phyloP scores from a whole-genome alignment of 2,888 invertebrate genomes.

The Tenthredo distinguenda region DNA sequence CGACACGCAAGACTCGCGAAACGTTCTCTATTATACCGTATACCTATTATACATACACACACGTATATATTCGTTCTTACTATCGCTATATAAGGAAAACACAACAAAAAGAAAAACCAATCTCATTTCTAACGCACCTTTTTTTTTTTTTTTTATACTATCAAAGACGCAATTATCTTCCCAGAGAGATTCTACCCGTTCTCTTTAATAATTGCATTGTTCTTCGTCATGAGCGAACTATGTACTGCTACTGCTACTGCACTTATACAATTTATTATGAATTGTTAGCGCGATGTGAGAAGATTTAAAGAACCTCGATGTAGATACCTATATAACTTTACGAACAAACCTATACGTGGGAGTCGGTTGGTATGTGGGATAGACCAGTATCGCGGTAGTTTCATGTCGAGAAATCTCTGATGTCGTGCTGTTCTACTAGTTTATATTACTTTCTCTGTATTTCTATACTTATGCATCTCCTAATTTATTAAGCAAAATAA shows the following conservation, averaged over 20 bases:
- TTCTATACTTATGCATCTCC: background rate
- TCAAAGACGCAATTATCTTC: slow-evolving; percentile 9
- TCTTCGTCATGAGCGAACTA: background rate
- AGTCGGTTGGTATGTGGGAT: slow-evolving; percentile 23
- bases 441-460: slow-evolving; percentile 3
- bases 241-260: background rate
- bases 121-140: background rate
- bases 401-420: slow-evolving; percentile 34
- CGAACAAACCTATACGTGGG: slow-evolving; percentile 16
- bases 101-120: background rate
- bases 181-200: background rate
- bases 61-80: background rate
- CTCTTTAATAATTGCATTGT: slow-evolving; percentile 27
- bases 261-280: background rate
- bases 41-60: background rate
- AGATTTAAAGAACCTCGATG: slow-evolving; percentile 14
- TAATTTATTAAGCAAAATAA: background rate
- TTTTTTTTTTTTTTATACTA: background rate
- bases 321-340: background rate
- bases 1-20: background rate
- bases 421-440: background rate
- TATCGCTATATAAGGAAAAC: background rate
- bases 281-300: slow-evolving; percentile 8
- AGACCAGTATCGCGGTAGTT: slow-evolving; percentile 11
- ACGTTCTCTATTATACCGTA: background rate